phyloP scores from a whole-genome alignment of 1,140 invertebrate species.

The Odontomachus brunneus region DNA sequence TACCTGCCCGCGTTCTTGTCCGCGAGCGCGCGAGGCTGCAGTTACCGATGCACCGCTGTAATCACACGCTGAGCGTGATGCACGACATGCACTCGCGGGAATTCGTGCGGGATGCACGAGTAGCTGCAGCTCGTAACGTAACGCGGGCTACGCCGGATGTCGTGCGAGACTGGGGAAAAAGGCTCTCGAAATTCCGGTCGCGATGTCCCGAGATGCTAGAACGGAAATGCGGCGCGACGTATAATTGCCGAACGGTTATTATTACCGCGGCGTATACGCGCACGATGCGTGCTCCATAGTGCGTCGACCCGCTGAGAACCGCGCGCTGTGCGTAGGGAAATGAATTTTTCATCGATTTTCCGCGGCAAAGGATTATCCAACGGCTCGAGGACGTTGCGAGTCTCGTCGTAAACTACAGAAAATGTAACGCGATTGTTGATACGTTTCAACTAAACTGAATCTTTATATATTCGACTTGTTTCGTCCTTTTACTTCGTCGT shows the following conservation, averaged over 20 bases:
- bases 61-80: conserved; percentile 7
- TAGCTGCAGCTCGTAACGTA: neutral
- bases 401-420: too few species aligned
- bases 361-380: neutral
- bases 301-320: conserved; percentile 25
- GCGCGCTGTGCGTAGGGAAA: neutral
- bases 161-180: conserved; percentile 20
- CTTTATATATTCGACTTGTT: too few species aligned
- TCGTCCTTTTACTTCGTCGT: too few species aligned
- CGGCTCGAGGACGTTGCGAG: neutral
- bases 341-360: conserved; percentile 10
- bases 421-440: too few species aligned
- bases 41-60: conserved; percentile 18
- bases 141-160: conserved; percentile 11
- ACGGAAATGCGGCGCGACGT: conserved; percentile 38
- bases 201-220: conserved; percentile 19
- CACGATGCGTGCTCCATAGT: conserved; percentile 5
- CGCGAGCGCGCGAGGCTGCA: neutral
- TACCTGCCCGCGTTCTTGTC: conserved; percentile 33
- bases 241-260: conserved; percentile 21
- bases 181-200: conserved; percentile 27
- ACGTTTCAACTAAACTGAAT: too few species aligned
- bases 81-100: conserved; percentile 23
- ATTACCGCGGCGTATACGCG: neutral
- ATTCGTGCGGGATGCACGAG: conserved; percentile 14